Base-by-base conservation (phyloP, 2,113 vertebrate species). In the Tenrec ecaudatus region DNA sequence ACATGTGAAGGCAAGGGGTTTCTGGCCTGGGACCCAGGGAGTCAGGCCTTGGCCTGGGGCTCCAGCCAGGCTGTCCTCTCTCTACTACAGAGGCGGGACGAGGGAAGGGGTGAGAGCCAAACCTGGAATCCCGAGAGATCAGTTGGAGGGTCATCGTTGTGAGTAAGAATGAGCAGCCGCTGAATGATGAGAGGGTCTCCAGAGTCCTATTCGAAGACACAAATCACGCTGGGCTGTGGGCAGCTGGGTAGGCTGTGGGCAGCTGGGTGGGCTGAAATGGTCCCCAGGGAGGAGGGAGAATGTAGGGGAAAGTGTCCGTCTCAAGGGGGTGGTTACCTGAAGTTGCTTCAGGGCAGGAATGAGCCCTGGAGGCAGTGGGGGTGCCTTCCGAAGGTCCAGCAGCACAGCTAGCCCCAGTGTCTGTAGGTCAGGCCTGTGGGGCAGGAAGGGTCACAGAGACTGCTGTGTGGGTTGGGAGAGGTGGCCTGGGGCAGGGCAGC, bases 351-450 rank as follows among this genome's bases (percentile, higher is more conserved):
- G 91, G 53, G 93, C 95, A 85, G 97, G 90, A 81, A 97, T 82
- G 97, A 89, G 98, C 94, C 85, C 97, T 92, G 96, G 98, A 81
- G 96, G 97, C 95, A 97, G 96, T 23, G 96, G 11, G 16, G 98
- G 98, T 78, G 97, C 96, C 76, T 96, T 94, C 8, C 97, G 96
- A 71, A 99, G 98, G 97, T 98, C 98, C 43, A 99, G 95, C 80
- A 99, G 95, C 92, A 99, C 93, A 0, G 98, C 98, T 60, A 99
- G 92, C 84, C 99, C 99, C 91, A 98, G 87, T 69, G 97, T 97
- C 95, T 98, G 98, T 88, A 98, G 97, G 82, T 98, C 97, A 75
- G 98, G 98, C 96, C 99, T 99, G 96, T 53, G 92, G 89, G 62
- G 92, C 31, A 94, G n/a, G 76, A 57, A 93, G 53, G 85, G 36